A percentile compares a stretch with the other conserved stretches of the same genome.
These are phyloP conservation scores for Macrobrachium rosenbergii DNA, from an alignment of 1,140 invertebrate genomes.

Conservation along the genomic window DNA sequence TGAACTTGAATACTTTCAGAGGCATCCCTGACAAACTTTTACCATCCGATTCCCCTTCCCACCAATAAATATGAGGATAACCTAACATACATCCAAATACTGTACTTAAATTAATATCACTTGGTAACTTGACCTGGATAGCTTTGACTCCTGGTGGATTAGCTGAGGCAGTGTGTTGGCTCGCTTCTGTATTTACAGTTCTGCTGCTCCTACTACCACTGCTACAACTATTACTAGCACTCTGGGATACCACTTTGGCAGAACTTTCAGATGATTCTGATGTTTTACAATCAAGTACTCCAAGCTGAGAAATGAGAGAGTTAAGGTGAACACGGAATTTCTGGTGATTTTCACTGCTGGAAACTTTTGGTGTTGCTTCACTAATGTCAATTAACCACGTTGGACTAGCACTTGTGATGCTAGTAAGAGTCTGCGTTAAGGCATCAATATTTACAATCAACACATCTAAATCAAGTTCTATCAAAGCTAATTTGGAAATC, in stretches of 20 bases:
- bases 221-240: conserved; percentile 6
- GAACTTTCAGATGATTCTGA: neutral
- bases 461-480: conserved; percentile 63
- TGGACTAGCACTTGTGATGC: conserved; percentile 43
- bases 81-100: conserved; percentile 65
- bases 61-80: conserved; percentile 66
- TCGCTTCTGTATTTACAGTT: too few species aligned
- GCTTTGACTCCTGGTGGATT: conserved; percentile 43
- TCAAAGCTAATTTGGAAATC: conserved; percentile 49
- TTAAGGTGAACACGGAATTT: conserved; percentile 50
- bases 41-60: conserved; percentile 63
- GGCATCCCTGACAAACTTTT: conserved; percentile 64
- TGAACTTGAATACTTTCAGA: conserved; percentile 65
- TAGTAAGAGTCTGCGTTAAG: conserved; percentile 34
- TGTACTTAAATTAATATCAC: conserved; percentile 61
- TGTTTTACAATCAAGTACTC: conserved; percentile 7
- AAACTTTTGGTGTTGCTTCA: conserved; percentile 54
- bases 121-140: conserved; percentile 52
- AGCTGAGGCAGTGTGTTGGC: neutral
- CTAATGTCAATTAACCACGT: conserved; percentile 64
- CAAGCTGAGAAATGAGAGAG: conserved; percentile 60
- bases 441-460: conserved; percentile 63
- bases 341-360: conserved; percentile 47
- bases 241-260: neutral
- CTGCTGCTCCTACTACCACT: too few species aligned